These are phyloP conservation scores for Empidonax alnorum DNA, from an alignment of 2,113 vertebrate species.

Conservation along the genomic window DNA sequence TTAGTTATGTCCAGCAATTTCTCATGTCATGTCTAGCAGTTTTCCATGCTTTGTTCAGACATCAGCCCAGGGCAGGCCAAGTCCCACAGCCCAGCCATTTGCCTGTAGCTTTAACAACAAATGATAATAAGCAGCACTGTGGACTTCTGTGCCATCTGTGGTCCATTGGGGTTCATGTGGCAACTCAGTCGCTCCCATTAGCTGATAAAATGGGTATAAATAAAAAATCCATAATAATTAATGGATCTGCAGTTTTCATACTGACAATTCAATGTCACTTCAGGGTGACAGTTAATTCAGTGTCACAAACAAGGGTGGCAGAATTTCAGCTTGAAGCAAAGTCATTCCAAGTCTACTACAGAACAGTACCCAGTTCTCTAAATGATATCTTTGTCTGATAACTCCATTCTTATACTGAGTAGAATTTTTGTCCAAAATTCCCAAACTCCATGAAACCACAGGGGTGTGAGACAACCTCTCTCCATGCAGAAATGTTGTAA, in stretches of 20 bases:
- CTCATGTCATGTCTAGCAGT: background rate
- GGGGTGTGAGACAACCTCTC: background rate
- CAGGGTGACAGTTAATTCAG: background rate
- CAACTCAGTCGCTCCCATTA: background rate
- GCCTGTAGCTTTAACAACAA: background rate
- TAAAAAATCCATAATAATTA: background rate
- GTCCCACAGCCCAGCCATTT: background rate
- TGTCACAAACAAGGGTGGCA: background rate
- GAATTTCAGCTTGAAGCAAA: background rate
- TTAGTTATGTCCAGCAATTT: background rate
- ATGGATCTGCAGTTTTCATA: background rate
- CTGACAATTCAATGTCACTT: background rate
- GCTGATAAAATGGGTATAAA: background rate
- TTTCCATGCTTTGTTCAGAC: background rate
- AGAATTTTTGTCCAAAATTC: background rate
- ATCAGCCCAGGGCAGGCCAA: background rate
- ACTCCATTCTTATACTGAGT: background rate
- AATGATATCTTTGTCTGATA: background rate
- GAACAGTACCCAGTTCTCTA: background rate
- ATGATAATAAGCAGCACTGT: background rate
- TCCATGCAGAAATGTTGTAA: background rate
- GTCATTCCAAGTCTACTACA: background rate
- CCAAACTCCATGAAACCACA: background rate
- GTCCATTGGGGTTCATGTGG: background rate
- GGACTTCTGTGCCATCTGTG: background rate